Evolutionary conservation across 2,113 vertebrate genomes (phyloP), one percentile per base, ranked within the genome.

Genomic region (Atlantisia rogersi): DNA sequence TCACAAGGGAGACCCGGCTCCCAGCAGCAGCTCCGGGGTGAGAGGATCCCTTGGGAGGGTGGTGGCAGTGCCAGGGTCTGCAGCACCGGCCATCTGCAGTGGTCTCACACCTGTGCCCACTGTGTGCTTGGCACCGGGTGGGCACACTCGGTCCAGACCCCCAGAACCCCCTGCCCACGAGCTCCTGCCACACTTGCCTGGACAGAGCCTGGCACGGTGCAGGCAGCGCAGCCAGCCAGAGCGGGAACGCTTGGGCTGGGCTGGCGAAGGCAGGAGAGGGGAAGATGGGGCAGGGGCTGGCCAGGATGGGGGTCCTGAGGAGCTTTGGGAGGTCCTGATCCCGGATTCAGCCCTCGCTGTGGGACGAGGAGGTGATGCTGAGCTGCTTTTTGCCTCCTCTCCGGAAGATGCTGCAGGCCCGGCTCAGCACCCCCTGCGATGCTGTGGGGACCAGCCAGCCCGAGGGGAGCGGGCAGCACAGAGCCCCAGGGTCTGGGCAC

Each of bases 311-410:
- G 35, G 15, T 14, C 26, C 40, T 6, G 31, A 4, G 26, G 64
- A 48, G 56, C 46, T 1, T 0, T 1, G 6, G 22, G 21, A 31
- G 22, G 5, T 10, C 3, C 6, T 2, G n/a, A 5, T 1, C 11
- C 59, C 16, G 76, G 62, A 12, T 55, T 10, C 0, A 15, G 21
- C 39, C 35, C 44, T 40, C 0, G 64, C n/a, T 1, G 58, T 42
- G 15, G 78, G 81, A 37, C 8, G n/a, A 53, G 46, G 15, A 28
- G 14, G 60, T 3, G 86, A 35, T 3, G 46, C 82, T 11, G 75
- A 62, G 69, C 78, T 28, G 78, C 39, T 48, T 42, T 56, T 42
- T 21, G 22, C 29, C 39, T 63, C 44, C 46, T 56, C 39, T 29
- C 83, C 13, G 9, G 80, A n/a, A 67, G 86, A 12, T 17, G 88